Evolutionary conservation across 2,888 invertebrate genomes (phyloP).

Genomic region (Coenonympha glycerion): DNA sequence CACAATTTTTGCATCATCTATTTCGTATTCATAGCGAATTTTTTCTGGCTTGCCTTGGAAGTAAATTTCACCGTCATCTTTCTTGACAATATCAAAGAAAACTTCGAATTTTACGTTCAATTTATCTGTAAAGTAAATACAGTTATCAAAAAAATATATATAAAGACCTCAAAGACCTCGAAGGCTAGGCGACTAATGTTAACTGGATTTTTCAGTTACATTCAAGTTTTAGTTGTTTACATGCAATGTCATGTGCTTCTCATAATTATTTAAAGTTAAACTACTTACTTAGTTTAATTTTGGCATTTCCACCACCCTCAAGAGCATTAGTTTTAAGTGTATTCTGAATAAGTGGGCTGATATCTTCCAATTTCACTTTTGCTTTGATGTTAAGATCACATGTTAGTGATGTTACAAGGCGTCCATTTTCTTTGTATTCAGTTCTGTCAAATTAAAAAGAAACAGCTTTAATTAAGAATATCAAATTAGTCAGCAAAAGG

Average conservation of each 20-base stretch:
- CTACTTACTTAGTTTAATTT: slow-evolving; percentile 37
- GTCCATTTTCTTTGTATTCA: slow-evolving; percentile 34
- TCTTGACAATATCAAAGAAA: slow-evolving; percentile 25
- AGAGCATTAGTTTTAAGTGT: slow-evolving; percentile 33
- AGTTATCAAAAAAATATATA: too few species aligned
- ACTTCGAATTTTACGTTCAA: slow-evolving; percentile 28
- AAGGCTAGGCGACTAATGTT: too few species aligned
- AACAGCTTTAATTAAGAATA: too few species aligned
- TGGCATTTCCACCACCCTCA: slow-evolving; percentile 39
- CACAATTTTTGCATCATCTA: not conserved
- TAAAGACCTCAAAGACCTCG: too few species aligned
- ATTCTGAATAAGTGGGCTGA: slow-evolving; percentile 29
- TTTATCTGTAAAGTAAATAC: slow-evolving; percentile 22
- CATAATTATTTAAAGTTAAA: too few species aligned
- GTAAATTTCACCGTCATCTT: slow-evolving; percentile 32
- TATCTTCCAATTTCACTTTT: slow-evolving; percentile 32
- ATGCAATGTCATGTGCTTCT: too few species aligned
- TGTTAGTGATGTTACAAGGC: slow-evolving; percentile 31
- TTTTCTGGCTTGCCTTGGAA: slow-evolving; percentile 25
- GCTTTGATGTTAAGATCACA: slow-evolving; percentile 41
- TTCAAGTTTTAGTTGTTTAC: too few species aligned
- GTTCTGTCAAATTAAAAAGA: slow-evolving; percentile 31
- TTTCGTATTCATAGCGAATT: not conserved
- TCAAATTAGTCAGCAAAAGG: too few species aligned
- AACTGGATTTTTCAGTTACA: too few species aligned